These are phyloP conservation scores for Acanthopagrus latus DNA, from an alignment of 2,797 vertebrate species.

Conservation along the genomic window DNA sequence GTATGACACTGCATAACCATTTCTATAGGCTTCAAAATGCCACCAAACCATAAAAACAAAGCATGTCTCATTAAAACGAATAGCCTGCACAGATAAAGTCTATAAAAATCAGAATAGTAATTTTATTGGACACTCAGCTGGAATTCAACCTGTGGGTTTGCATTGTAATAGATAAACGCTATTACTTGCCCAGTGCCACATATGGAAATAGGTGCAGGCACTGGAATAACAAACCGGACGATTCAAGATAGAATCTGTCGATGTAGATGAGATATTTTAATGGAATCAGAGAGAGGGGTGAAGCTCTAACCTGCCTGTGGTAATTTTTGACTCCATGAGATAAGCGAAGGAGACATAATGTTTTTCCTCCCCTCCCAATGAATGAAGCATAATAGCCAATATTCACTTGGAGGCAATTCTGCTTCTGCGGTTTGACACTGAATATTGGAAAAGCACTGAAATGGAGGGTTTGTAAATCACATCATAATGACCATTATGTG, in stretches of 20 bases:
- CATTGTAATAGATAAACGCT: conserved; percentile 42
- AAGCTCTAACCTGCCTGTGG: conserved; percentile 66
- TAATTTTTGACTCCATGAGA: conserved; percentile 64
- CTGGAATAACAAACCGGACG: conserved; percentile 49
- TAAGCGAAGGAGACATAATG: conserved; percentile 71
- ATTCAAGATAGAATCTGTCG: conserved; percentile 50
- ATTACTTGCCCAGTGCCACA: conserved; percentile 41
- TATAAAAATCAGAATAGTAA: conserved; percentile 68
- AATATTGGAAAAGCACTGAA: conserved; percentile 75
- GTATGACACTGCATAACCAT: conserved; percentile 47
- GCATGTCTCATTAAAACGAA: conserved; percentile 69
- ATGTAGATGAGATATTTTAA: conserved; percentile 63
- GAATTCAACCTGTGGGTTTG: conserved; percentile 67
- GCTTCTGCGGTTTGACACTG: conserved; percentile 61
- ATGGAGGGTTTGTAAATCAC: conserved; percentile 69
- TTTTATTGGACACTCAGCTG: conserved; percentile 57
- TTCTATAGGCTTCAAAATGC: conserved; percentile 51
- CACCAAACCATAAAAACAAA: conserved; percentile 63
- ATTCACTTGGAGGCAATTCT: conserved; percentile 64
- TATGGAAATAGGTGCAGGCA: conserved; percentile 56
- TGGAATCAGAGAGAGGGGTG: conserved; percentile 53
- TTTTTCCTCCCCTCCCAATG: conserved; percentile 57
- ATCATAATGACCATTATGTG: conserved; percentile 60
- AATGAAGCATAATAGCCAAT: conserved; percentile 61
- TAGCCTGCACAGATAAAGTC: conserved; percentile 64